Evolutionary conservation across 2,888 invertebrate species (phyloP), one percentile per base, ranked within the genome.

Genomic region (Phyllotreta cruciferae): DNA sequence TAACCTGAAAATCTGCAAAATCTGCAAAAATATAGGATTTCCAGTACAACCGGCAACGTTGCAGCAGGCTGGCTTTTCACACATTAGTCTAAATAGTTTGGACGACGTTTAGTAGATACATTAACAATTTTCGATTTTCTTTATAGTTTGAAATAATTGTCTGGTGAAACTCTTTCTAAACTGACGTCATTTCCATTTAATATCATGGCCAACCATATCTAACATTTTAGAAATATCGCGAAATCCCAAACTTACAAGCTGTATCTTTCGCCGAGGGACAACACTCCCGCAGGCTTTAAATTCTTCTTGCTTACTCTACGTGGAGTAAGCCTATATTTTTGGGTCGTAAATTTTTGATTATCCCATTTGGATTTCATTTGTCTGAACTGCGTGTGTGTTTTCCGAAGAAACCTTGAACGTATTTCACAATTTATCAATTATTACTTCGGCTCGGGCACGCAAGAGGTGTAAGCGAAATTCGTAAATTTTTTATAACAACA

Each of bases 351-450:
- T 53, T 53, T 53, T 53, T 53, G 38, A 53, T 53, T 24, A 10
- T 49, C 53, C 52, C 53, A 39, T 39, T 24, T 53, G 53, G 39
- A 53, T 53, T 53, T 53, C 53, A 53, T 53, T 53, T 39, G 53
- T 53, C 53, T 39, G 14, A 53, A 53, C 7, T 53, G 53, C 53
- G 53, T 53, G 53, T 49, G 49, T 49, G 6, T 36, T n/a, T n/a
- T 14, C 11, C 24, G 6, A 10, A 10, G 36, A 49, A 49, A 34
- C 47, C 10, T 14, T 13, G 7, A 47, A 47, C 49, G 36, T 49
- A 49, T 49, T 49, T 49, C 49, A 49, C 49, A 49, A 49, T 49
- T 49, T 49, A 49, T 49, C 49, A 49, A 49, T 49, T 49, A 49
- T 49, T 49, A 35, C 49, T 10, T 49, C 1, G 14, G n/a, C 14